Evolutionary conservation across 64 coral and sea anemone species (phyloP).

Genomic region (Hydrozoanthus tunicans): DNA sequence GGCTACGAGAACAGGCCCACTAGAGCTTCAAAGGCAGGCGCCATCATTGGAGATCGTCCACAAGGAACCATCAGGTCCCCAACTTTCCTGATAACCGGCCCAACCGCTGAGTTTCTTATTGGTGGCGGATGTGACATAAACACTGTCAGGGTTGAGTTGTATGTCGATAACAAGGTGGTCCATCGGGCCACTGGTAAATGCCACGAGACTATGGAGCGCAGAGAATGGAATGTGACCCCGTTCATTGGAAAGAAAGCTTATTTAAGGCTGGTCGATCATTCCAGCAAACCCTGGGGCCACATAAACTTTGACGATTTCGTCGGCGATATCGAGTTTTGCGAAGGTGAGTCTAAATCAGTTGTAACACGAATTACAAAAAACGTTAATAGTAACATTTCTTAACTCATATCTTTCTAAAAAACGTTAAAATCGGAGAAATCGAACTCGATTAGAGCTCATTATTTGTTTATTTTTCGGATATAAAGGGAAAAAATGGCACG

Average conservation of each 20-base stretch:
- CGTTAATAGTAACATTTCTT: too few relatives aligned
- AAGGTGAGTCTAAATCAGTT: not conserved
- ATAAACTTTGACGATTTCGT: not conserved
- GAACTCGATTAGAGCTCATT: too few relatives aligned
- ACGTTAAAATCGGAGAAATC: too few relatives aligned
- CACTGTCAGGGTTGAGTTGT: conserved; percentile 36
- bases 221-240: conserved; percentile 23
- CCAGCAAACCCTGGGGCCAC: not conserved
- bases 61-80: conserved; percentile 55
- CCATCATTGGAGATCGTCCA: not conserved
- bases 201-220: conserved; percentile 33
- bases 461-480: too few relatives aligned
- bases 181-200: conserved; percentile 34
- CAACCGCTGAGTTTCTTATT: conserved; percentile 39
- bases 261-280: conserved; percentile 34
- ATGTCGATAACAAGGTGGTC: conserved; percentile 19
- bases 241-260: conserved; percentile 9
- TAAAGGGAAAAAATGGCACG: too few relatives aligned
- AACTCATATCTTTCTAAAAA: too few relatives aligned
- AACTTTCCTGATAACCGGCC: conserved; percentile 36
- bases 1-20: conserved; percentile 13
- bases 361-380: not conserved
- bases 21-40: not conserved
- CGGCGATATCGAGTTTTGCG: not conserved
- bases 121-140: conserved; percentile 58